Base-by-base conservation (phyloP, 2,888 invertebrate genomes). In the Megaustenia siamemsis region DNA sequence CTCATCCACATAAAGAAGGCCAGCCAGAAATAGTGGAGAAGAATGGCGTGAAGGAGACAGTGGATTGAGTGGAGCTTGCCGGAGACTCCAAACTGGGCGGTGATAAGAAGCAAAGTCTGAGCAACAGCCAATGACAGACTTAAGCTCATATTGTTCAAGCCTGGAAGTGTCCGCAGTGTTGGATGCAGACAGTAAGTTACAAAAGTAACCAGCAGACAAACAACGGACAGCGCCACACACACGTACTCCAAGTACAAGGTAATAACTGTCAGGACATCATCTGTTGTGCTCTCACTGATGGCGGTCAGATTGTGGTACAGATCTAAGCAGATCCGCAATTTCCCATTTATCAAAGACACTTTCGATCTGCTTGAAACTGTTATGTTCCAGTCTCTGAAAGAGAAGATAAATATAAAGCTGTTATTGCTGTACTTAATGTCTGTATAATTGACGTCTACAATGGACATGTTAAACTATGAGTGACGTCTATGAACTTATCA, bases 61-160 rank as follows among this genome's bases (percentile, higher is more conserved):
- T 56, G n/a, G 6, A 40, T 76, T n/a, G 15, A 49, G 4, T 21
- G 49, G 24, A 73, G 35, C 8, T 68, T 38, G 15, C 49, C 68
- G 8, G 18, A n/a, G 8, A 60, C 24, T 15, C 81, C 71, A 18
- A 45, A 75, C n/a, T 66, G n/a, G 40, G 49, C 68, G 1, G 83
- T 75, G 28, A 86, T 15, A 24, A 86, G 49, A 4, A 86, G 82
- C 12, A 45, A 66, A 10, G 82, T 63, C 21, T 88, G 88, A 6
- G 87, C 88, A 2, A 43, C 15, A n/a, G 87, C 83, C 45, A 88
- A 66, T n/a, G 78, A 73, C 56, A 85, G 2, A 63, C 82, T 77
- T 35, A 89, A 68, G 45, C 75, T 68, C 88, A 89, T 88, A 66
- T 87, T 88, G 78, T 86, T 88, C 21, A 83, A 78, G 12, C 89